Base-by-base conservation (phyloP, 2,888 invertebrate species). In the Agriopis aurantiaria region DNA sequence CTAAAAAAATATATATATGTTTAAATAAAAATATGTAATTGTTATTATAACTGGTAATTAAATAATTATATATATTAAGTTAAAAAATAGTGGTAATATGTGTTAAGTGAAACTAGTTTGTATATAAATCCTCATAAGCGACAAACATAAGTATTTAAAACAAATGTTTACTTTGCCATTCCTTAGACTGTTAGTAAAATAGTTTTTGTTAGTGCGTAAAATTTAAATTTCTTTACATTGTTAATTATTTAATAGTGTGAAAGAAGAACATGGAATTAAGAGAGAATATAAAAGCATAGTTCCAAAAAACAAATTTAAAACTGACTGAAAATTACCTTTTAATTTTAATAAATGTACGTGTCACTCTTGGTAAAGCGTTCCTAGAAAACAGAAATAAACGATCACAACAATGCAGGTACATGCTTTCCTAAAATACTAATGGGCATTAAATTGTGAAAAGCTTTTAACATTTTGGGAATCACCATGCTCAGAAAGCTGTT, bases 321-420 rank as follows among this genome's bases (percentile, higher is more conserved):
- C 85, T 82, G 68, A 70, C 75, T 72, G 69, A 46, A 83, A 80
- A 86, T 93, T 93, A 93, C 93, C 92, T 92, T 93, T 86, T 73
- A 67, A 71, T 88, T 94, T 96, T 97, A 97, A 95, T 95, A 97
- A 96, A 97, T 97, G 96, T 97, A 97, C 88, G 97, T 97, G 96
- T 97, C 96, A 95, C 97, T 97, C 96, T 95, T 96, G 95, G 95
- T 95, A 94, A 96, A 95, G 94, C 96, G 95, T 86, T 95, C 96
- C 95, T 96, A 96, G 95, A 96, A 96, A 96, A 84, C 89, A 88
- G 78, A 86, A 96, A 95, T 93, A 92, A 95, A 86, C 84, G 80
- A 80, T 93, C 91, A 93, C 92, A 90, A 92, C 88, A 91, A 75
- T 85, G 86, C 86, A 45, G 14, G 56, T 73, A 80, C 89, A 91